Evolutionary conservation across 1,140 invertebrate genomes (phyloP).

Genomic region (Monomorium pharaonis): DNA sequence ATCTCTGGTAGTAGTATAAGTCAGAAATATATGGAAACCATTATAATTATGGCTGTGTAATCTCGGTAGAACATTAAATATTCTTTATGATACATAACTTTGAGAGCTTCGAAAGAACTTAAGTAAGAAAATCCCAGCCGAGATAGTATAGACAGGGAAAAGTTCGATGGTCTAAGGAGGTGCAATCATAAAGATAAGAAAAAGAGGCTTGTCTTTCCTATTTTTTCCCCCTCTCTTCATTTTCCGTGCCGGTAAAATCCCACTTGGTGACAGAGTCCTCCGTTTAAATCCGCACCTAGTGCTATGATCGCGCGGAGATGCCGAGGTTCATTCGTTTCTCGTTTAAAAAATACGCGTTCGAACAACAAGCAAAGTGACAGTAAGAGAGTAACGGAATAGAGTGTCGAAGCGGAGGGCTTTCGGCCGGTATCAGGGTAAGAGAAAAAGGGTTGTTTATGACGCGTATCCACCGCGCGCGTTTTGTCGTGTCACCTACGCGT

Average conservation of each 20-base stretch:
- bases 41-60: slow-evolving; percentile 1
- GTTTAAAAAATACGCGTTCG: slow-evolving; percentile 17
- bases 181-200: neutral
- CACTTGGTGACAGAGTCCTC: neutral
- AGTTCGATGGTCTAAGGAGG: neutral
- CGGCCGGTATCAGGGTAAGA: slow-evolving; percentile 47
- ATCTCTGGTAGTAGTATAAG: neutral
- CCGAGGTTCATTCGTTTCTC: neutral
- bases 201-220: neutral
- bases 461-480: slow-evolving; percentile 28
- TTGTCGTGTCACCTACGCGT: neutral
- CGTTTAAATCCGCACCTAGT: neutral
- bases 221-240: neutral
- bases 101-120: slow-evolving; percentile 3
- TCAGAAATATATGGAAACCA: neutral
- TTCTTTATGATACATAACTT: slow-evolving; percentile 12
- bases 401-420: neutral
- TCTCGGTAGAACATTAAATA: slow-evolving; percentile 15
- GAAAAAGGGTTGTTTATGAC: slow-evolving; percentile 74
- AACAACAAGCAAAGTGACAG: neutral
- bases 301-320: neutral
- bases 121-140: slow-evolving; percentile 14
- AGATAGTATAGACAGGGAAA: neutral
- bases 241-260: neutral
- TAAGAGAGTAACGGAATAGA: slow-evolving; percentile 32